Percentiles rank a stretch among this genome's conserved stretches.
Evolutionary conservation across 1,140 invertebrate species (phyloP).

Genomic region (Leptopilina boulardi): DNA sequence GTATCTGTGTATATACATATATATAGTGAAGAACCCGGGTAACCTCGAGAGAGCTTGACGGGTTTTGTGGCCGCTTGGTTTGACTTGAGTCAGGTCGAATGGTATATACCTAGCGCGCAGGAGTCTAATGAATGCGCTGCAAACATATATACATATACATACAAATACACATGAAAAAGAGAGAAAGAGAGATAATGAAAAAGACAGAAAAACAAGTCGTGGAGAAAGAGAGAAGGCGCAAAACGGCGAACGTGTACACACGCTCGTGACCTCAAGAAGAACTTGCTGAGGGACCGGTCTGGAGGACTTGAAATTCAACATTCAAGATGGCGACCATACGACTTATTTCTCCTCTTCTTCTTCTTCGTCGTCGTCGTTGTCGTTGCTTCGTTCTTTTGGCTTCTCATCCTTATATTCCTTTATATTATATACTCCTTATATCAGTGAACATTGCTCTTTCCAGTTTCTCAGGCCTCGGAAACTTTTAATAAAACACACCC

Average conservation of each 20-base stretch:
- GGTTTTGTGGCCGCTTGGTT: not conserved
- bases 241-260: constrained; percentile 31
- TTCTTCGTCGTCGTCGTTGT: not conserved
- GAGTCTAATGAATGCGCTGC: constrained; percentile 24
- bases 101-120: constrained; percentile 2
- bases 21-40: not conserved
- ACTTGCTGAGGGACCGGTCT: constrained; percentile 57
- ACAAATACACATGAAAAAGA: too few species aligned
- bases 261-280: constrained; percentile 65
- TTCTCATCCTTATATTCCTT: constrained; percentile 32
- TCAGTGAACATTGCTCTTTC: constrained; percentile 18
- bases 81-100: constrained; percentile 19
- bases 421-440: not conserved
- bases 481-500: constrained; percentile 5
- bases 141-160: not conserved
- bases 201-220: constrained; percentile 18
- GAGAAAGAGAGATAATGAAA: not conserved
- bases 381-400: too few species aligned
- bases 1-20: not conserved
- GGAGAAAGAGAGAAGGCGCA: constrained; percentile 14
- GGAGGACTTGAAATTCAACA: constrained; percentile 33
- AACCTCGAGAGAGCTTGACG: not conserved
- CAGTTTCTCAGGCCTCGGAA: constrained; percentile 29
- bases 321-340: constrained; percentile 20
- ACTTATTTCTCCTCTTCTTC: constrained; percentile 35